phyloP scores from a whole-genome alignment of 2,113 vertebrate species.

The Odocoileus virginianus region DNA sequence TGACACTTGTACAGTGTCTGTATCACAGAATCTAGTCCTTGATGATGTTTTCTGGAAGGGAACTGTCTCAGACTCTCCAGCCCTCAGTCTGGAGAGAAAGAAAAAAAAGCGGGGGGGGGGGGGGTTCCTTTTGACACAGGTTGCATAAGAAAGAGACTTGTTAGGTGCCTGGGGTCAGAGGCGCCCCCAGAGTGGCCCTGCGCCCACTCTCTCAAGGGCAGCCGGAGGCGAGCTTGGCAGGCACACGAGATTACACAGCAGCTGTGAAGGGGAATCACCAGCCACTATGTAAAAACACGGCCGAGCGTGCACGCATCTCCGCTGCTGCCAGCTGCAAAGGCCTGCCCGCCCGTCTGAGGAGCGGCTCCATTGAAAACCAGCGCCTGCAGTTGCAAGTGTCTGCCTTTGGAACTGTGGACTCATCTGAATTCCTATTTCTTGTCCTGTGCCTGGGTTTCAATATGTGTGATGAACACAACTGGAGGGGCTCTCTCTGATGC shows the following conservation, averaged over 20 bases:
- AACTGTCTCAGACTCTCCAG: not conserved
- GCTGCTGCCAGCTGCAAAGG: too few relatives aligned
- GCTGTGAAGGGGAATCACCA: too few relatives aligned
- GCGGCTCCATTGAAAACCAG: not conserved
- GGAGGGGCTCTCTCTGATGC: not conserved
- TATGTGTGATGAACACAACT: too few relatives aligned
- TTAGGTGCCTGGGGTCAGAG: not conserved
- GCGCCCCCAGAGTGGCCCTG: too few relatives aligned
- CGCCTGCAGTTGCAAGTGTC: not conserved
- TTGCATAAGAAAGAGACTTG: not conserved
- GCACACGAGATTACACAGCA: rapidly evolving
- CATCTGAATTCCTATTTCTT: not conserved
- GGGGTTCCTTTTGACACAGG: not conserved
- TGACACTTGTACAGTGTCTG: too few relatives aligned
- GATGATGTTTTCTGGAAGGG: not conserved
- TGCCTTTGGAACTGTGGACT: not conserved
- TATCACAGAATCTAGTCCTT: not conserved
- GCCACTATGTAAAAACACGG: not conserved
- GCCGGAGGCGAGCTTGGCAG: not conserved
- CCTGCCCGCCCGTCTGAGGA: not conserved
- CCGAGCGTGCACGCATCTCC: rapidly evolving
- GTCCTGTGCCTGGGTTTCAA: not conserved
- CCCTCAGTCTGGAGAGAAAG: not conserved
- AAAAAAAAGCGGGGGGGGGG: not conserved
- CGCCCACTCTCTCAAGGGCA: not conserved